Base-by-base conservation (phyloP, 2,113 vertebrate species). In the Gambusia holbrooki region DNA sequence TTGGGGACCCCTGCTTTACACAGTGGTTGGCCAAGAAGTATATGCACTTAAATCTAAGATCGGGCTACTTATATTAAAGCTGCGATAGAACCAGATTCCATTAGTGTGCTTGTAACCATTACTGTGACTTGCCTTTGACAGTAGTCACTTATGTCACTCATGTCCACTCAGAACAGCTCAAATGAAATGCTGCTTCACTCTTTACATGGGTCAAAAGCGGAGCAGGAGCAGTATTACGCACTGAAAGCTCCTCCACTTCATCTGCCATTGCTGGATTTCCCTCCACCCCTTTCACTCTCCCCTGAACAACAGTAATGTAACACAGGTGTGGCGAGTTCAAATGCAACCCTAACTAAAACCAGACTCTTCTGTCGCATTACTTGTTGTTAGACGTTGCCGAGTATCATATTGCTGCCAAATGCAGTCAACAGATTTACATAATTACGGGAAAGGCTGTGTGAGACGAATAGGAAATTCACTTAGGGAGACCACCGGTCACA, bases 401-500 rank as follows among this genome's bases (percentile, higher is more conserved):
- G 90, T 88, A 93, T 94, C 88, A 54, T 69, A 69, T 92, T 92
- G 89, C 93, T 77, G 81, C 87, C 90, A 90, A 92, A 91, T 82
- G 84, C 86, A 80, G 90, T 90, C 90, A 88, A 92, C 91, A 92
- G 92, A 93, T 95, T 94, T 95, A 91, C 93, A 94, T 93, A 93
- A 92, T 93, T 91, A 93, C 15, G 80, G 85, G 83, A 91, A 88
- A 84, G 84, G 73, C 74, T 86, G 76, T 81, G 83, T 69, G 88
- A 92, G 92, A 91, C 76, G 74, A 86, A 92, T 75, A 84, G 93
- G 90, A 94, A 94, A 94, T 94, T 90, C 83, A 89, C 89, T 94
- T 93, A 91, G 83, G 19, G 80, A 87, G 86, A 89, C 90, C 89
- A 89, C 91, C 87, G 45, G 86, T 91, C 89, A 84, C 83, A 89